Base-by-base conservation (phyloP, 2,888 invertebrate genomes). In the Selenia dentaria region DNA sequence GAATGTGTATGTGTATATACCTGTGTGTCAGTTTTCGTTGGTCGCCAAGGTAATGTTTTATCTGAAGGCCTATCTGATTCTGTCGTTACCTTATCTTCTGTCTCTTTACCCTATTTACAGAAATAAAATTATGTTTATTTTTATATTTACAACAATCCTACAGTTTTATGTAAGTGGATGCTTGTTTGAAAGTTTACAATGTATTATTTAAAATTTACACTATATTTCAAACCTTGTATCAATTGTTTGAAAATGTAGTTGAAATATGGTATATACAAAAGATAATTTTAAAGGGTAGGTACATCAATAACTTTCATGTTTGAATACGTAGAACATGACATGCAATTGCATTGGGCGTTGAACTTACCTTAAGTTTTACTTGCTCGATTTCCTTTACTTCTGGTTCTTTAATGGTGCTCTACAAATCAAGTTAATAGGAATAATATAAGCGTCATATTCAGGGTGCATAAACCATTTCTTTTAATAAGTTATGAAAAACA, bases 341-440 rank as follows among this genome's bases (percentile, higher is more conserved):
- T 65, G 65, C 77, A 66, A 54, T 54, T 54, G 51, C 33, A 9
- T 27, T 54, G 25, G 46, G 31, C 14, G 38, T 46, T 8, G 18
- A 62, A 72, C 87, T 87, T 83, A 90, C 90, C 88, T 89, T 90
- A 1, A 90, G 68, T 70, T 89, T 89, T 34, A 90, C 66, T 72
- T 85, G 67, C 29, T 74, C 83, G 52, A 89, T 42, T 70, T 82
- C 72, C 42, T 63, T 67, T 44, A 63, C 62, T 72, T 85, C 81
- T 39, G 80, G 75, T 67, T 83, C 76, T 64, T 86, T 83, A 61
- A 87, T 67, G 61, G 70, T 76, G 48, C 75, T 79, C 90, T 89
- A 87, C 74, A 89, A 62, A 86, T 74, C 62, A 81, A 74, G 47
- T 79, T 78, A 74, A 64, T 69, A 57, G 50, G 74, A 59, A 58